phyloP scores from a whole-genome alignment of 2,888 invertebrate genomes.

The Ferdinandea cuprea region DNA sequence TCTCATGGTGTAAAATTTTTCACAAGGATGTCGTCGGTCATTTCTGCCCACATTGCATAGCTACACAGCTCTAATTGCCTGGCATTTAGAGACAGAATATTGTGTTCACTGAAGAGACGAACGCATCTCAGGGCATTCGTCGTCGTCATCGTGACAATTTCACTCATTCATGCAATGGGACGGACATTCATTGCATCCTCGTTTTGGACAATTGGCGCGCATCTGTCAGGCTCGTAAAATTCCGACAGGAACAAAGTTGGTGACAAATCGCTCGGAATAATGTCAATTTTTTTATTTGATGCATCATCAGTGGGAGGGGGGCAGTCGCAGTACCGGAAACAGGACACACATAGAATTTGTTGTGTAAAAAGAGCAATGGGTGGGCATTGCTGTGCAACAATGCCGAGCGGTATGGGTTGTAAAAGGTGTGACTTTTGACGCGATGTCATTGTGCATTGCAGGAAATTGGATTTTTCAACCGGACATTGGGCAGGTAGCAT shows the following conservation, averaged over 20 bases:
- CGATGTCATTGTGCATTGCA: conserved; percentile 43
- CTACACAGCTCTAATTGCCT: conserved; percentile 52
- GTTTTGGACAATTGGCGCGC: conserved; percentile 62
- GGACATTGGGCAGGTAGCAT: conserved; percentile 63
- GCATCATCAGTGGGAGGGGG: conserved; percentile 1
- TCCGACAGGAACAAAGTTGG: conserved; percentile 38
- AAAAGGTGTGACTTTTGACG: conserved; percentile 47
- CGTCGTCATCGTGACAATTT: conserved; percentile 36
- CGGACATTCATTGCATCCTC: conserved; percentile 52
- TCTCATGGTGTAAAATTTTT: conserved; percentile 46
- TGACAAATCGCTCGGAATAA: conserved; percentile 68
- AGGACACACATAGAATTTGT: conserved; percentile 30
- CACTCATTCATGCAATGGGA: conserved; percentile 32
- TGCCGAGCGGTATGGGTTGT: background rate
- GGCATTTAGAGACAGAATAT: conserved; percentile 52
- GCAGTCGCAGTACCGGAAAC: conserved; percentile 53
- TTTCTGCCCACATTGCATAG: conserved; percentile 31
- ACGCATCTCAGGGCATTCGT: conserved; percentile 63
- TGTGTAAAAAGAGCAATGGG: conserved; percentile 53
- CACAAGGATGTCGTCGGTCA: conserved; percentile 39
- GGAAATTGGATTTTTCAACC: conserved; percentile 53
- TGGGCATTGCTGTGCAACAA: conserved; percentile 30
- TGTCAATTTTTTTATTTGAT: conserved; percentile 24
- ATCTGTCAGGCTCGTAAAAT: conserved; percentile 70
- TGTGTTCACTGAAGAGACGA: conserved; percentile 22